Evolutionary conservation across 2,888 invertebrate genomes (phyloP).

Genomic region (Phrixothrix hirtus): DNA sequence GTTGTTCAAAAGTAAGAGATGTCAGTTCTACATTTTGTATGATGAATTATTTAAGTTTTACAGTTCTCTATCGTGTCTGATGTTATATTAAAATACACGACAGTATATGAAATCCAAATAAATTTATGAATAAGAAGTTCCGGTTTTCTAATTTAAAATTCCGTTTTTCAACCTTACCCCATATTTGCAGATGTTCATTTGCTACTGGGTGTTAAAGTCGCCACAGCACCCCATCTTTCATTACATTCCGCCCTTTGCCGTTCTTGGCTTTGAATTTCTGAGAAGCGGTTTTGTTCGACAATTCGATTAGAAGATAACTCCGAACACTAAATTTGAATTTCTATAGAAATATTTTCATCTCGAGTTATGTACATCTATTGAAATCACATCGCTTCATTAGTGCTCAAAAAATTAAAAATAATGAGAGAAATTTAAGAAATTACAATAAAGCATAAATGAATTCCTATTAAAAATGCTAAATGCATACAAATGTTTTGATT

Average conservation of each 20-base stretch:
- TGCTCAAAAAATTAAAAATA: constrained; percentile 9
- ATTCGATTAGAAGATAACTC: constrained; percentile 24
- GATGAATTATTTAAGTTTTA: too few relatives aligned
- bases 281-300: constrained; percentile 18
- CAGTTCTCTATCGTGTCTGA: too few relatives aligned
- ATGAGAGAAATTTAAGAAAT: background rate
- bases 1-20: background rate
- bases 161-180: too few relatives aligned
- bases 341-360: constrained; percentile 5
- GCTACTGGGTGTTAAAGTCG: constrained; percentile 11
- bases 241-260: constrained; percentile 22
- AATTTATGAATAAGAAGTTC: too few relatives aligned
- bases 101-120: too few relatives aligned
- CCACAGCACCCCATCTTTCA: constrained; percentile 17
- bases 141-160: too few relatives aligned
- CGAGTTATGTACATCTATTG: constrained; percentile 5
- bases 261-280: constrained; percentile 24
- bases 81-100: too few relatives aligned
- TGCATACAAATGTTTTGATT: too few relatives aligned
- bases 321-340: constrained; percentile 16
- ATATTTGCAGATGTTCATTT: constrained; percentile 15
- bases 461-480: too few relatives aligned
- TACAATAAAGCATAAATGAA: too few relatives aligned
- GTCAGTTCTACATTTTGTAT: too few relatives aligned
- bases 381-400: constrained; percentile 5